phyloP scores from a whole-genome alignment of 2,888 invertebrate genomes.

The Oasisia sp. region DNA sequence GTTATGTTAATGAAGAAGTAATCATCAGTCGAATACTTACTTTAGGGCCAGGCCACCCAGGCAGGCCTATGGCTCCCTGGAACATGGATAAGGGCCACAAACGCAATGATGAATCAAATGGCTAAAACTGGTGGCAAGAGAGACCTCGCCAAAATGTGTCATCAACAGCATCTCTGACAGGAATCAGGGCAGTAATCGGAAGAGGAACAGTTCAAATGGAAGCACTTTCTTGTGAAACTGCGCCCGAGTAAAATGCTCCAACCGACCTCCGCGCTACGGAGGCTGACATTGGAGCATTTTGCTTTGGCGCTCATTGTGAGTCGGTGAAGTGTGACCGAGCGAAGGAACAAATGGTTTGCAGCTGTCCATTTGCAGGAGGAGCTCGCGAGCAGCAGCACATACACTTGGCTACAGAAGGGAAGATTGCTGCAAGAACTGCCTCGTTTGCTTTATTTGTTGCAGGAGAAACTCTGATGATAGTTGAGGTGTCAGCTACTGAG shows the following conservation, averaged over 20 bases:
- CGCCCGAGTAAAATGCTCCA: constrained; percentile 13
- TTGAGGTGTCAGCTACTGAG: neutral
- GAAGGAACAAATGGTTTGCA: constrained; percentile 12
- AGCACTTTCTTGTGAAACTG: neutral
- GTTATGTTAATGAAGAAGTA: neutral
- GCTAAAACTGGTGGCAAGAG: neutral
- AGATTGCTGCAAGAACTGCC: neutral
- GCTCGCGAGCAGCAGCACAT: neutral
- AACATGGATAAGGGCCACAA: constrained; percentile 25
- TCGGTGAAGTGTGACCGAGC: neutral
- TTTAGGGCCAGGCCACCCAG: constrained; percentile 32
- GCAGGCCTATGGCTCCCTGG: constrained; percentile 35
- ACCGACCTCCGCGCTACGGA: neutral
- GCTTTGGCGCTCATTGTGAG: neutral
- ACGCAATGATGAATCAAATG: neutral
- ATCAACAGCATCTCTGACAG: neutral
- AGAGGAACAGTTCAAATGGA: neutral
- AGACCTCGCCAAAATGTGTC: neutral
- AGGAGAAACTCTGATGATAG: neutral
- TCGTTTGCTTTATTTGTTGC: neutral
- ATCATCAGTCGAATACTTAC: constrained; percentile 28
- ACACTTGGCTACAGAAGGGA: neutral
- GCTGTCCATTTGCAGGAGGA: neutral
- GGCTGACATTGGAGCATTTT: neutral
- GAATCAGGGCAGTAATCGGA: neutral